A percentile compares a stretch with the other conserved stretches of the same genome.
Evolutionary conservation across 2,888 invertebrate genomes (phyloP).

Genomic region (Acrobasis consociella): DNA sequence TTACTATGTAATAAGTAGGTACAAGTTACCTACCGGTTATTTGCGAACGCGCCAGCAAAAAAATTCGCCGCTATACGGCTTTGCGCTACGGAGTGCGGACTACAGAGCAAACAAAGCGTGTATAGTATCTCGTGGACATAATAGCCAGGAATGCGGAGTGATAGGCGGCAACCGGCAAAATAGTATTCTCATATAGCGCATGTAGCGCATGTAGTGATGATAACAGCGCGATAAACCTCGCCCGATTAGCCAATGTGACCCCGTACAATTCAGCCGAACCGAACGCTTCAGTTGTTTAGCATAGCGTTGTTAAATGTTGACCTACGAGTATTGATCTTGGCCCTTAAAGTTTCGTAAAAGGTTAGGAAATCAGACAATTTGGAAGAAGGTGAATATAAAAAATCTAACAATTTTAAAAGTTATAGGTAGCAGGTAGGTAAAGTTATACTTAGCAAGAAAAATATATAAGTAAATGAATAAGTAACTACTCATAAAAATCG

Average conservation of each 20-base stretch:
- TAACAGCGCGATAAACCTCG: conserved; percentile 72
- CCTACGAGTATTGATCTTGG: not conserved
- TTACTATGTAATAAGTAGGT: conserved; percentile 47
- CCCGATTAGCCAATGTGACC: conserved; percentile 77
- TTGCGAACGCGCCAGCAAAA: conserved; percentile 71
- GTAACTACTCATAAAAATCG: too few relatives aligned
- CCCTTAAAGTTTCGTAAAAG: too few relatives aligned
- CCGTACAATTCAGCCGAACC: conserved; percentile 45
- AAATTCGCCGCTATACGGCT: conserved; percentile 71
- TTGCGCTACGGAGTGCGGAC: conserved; percentile 43
- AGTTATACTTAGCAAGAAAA: too few relatives aligned
- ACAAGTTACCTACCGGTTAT: conserved; percentile 67
- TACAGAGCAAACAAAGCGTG: conserved; percentile 44
- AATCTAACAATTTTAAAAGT: too few relatives aligned
- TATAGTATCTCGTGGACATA: conserved; percentile 71
- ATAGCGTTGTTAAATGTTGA: conserved; percentile 10
- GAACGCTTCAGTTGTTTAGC: not conserved
- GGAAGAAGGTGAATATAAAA: too few relatives aligned
- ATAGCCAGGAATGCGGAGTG: conserved; percentile 71
- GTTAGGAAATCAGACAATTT: too few relatives aligned
- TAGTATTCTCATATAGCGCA: conserved; percentile 42
- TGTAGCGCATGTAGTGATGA: conserved; percentile 55
- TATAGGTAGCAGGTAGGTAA: too few relatives aligned
- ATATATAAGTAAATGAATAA: too few relatives aligned
- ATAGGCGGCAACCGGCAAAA: conserved; percentile 45